Conservation (phyloP, 1,140 invertebrate genomes). For the Drosophila jambulina region DNA sequence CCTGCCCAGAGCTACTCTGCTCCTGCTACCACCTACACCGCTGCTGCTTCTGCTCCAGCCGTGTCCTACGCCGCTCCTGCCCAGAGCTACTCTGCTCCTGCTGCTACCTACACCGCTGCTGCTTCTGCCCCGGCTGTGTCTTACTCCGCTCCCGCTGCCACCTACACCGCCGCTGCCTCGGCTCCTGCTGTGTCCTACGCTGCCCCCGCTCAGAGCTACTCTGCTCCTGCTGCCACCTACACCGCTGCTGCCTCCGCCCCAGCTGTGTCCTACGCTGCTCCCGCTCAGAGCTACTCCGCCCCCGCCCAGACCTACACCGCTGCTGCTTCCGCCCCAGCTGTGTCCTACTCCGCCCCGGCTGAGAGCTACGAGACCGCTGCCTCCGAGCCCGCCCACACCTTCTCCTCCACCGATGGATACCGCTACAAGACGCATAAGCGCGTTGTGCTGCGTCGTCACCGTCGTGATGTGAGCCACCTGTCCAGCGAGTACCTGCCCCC, state of each 20-base stretch:
- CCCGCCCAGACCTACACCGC: slow-evolving; percentile 39
- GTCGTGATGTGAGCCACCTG: slow-evolving; percentile 74
- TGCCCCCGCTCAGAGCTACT: too few relatives aligned
- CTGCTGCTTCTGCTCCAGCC: slow-evolving; percentile 55
- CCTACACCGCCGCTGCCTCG: too few relatives aligned
- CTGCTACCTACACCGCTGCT: slow-evolving; percentile 44
- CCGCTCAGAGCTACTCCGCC: slow-evolving; percentile 55
- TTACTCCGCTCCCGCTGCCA: slow-evolving; percentile 40
- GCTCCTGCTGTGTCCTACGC: too few relatives aligned
- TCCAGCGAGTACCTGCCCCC: slow-evolving; percentile 79
- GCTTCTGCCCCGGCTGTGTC: slow-evolving; percentile 58
- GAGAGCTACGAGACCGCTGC: slow-evolving; percentile 62
- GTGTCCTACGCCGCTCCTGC: slow-evolving; percentile 45
- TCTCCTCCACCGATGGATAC: slow-evolving; percentile 66
- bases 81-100: slow-evolving; percentile 41
- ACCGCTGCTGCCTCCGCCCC: slow-evolving; percentile 35
- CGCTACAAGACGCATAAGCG: slow-evolving; percentile 66
- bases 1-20: slow-evolving; percentile 48
- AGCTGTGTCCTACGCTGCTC: slow-evolving; percentile 48
- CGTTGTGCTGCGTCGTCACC: slow-evolving; percentile 56
- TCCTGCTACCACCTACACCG: slow-evolving; percentile 50
- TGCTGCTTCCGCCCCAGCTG: slow-evolving; percentile 39
- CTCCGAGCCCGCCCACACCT: slow-evolving; percentile 65
- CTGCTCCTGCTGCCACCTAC: slow-evolving; percentile 41
- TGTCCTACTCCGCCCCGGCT: slow-evolving; percentile 45